phyloP scores from a whole-genome alignment of 2,888 invertebrate species.

The Trissoscelio sp. region DNA sequence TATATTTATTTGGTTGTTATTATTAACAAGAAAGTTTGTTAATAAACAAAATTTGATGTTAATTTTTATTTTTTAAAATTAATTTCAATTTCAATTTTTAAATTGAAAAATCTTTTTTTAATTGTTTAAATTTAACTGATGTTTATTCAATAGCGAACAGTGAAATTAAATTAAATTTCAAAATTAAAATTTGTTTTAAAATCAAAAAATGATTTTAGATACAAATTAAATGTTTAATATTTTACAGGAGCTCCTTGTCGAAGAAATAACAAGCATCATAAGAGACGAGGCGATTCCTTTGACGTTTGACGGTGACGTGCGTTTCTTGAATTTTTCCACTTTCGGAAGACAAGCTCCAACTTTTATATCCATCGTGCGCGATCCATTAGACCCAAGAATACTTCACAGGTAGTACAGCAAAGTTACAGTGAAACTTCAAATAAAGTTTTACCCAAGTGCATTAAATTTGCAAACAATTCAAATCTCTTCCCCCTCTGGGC shows the following conservation, averaged over 20 bases:
- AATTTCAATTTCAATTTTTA: too few species aligned
- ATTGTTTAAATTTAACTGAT: too few species aligned
- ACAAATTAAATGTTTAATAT: too few species aligned
- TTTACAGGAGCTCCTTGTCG: slow-evolving; percentile 84
- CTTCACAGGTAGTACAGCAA: slow-evolving; percentile 84
- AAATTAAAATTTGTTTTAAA: too few species aligned
- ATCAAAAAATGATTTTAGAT: too few species aligned
- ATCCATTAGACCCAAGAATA: slow-evolving; percentile 85
- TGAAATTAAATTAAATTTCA: too few species aligned
- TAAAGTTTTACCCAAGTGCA: not conserved
- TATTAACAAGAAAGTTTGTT: too few species aligned
- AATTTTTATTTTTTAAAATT: too few species aligned
- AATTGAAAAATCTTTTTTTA: too few species aligned
- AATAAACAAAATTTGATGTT: too few species aligned
- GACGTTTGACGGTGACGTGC: slow-evolving; percentile 86
- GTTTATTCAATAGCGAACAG: too few species aligned
- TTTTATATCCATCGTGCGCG: slow-evolving; percentile 86
- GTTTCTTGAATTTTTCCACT: slow-evolving; percentile 86
- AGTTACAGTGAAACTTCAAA: not conserved
- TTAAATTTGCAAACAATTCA: not conserved
- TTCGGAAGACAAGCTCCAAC: slow-evolving; percentile 86
- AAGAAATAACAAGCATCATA: slow-evolving; percentile 84
- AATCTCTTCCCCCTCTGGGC: not conserved
- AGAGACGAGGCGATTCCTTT: slow-evolving; percentile 85
- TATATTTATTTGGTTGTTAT: too few species aligned